Conservation (phyloP, 2,888 invertebrate species). For the Drosophila siamana region DNA sequence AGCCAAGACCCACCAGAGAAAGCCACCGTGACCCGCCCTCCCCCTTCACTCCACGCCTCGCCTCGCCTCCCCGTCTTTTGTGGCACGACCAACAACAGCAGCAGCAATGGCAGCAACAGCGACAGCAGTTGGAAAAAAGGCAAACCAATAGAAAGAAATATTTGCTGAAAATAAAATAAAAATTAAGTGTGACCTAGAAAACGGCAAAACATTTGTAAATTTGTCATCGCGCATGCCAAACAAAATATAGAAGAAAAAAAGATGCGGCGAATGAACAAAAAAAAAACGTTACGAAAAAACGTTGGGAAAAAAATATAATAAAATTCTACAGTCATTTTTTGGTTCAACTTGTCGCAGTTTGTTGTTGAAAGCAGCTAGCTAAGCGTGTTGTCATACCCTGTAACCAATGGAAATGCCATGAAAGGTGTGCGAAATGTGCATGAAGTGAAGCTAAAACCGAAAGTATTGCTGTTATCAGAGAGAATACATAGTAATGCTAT, state of each 20-base stretch:
- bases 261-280: slow-evolving; percentile 3
- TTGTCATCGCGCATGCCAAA: slow-evolving; percentile 54
- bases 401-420: background rate
- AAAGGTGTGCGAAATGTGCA: background rate
- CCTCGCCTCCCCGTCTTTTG: slow-evolving; percentile 35
- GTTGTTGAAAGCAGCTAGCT: slow-evolving; percentile 36
- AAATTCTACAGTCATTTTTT: slow-evolving; percentile 30
- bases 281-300: background rate
- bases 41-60: slow-evolving; percentile 29
- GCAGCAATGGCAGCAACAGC: slow-evolving; percentile 14
- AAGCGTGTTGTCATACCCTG: slow-evolving; percentile 26
- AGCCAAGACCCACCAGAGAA: slow-evolving; percentile 48
- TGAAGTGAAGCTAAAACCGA: no score
- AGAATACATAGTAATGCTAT: no score
- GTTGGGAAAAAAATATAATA: slow-evolving; percentile 29
- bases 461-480: no score
- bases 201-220: slow-evolving; percentile 60
- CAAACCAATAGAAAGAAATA: slow-evolving; percentile 65
- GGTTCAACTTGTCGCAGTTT: slow-evolving; percentile 52
- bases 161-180: slow-evolving; percentile 77
- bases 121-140: slow-evolving; percentile 39
- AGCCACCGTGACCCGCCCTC: slow-evolving; percentile 24
- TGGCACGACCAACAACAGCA: slow-evolving; percentile 29
- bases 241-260: slow-evolving; percentile 25
- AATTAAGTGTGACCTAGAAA: slow-evolving; percentile 76